Base-by-base conservation (phyloP, 2,888 invertebrate species). In the Cephalotes varians region DNA sequence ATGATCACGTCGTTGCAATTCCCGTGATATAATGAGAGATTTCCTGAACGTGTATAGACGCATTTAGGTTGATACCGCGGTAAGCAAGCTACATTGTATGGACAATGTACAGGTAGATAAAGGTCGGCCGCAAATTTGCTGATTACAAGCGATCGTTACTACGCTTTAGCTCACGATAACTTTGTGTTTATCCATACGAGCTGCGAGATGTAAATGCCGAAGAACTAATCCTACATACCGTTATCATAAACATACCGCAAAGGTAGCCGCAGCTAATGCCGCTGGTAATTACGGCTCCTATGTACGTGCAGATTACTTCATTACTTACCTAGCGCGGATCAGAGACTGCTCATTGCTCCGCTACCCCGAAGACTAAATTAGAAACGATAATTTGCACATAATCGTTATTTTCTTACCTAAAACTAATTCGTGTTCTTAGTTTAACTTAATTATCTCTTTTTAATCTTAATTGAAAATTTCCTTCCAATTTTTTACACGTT, bases 81-180 rank as follows among this genome's bases (percentile, higher is more conserved):
- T 51, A 28, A 83, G 65, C 64, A 34, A 47, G 31, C 28, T n/a
- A 31, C 47, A 31, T 54, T 54, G 64, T 37, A 62, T 67, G 58
- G 85, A 56, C 72, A 69, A 69, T 67, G 58, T 69, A 60, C 34
- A 40, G 67, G 76, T 51, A 84, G 82, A 86, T 87, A 86, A 86
- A 72, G 64, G 69, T 69, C 1, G 18, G 73, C 40, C 56, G 77
- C 84, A 86, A 88, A 88, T 87, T 87, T 51, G n/a, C 62, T 83
- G 79, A 88, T 76, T 88, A 83, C 81, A 49, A 56, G 51, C 83
- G 86, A 86, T 86, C 79, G 74, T 83, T 85, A 62, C 73, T 47
- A 44, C 44, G 81, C 83, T 81, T 88, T 71, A 60, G 60, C 81
- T 81, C 81, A 44, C 67, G 65, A 62, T 71, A 74, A 88, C 88